Percentiles rank a stretch among this genome's conserved stretches.
phyloP scores from a whole-genome alignment of 2,113 vertebrate species.

The Rousettus leschenaultii region DNA sequence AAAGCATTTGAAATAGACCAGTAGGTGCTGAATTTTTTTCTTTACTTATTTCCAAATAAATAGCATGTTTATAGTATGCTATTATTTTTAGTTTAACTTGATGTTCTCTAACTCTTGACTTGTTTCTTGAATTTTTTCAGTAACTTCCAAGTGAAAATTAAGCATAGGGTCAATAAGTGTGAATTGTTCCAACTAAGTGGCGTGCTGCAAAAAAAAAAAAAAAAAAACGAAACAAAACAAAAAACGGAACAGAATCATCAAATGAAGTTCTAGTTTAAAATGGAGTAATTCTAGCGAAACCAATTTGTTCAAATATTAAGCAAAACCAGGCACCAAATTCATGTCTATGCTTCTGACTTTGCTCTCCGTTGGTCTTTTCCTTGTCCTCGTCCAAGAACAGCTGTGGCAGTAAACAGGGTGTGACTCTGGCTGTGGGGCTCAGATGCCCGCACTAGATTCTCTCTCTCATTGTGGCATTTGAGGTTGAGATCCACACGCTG shows the following conservation, averaged over 20 bases:
- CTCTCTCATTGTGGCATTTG: slow-evolving; percentile 72
- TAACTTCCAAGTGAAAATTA: neutral
- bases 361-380: slow-evolving; percentile 37
- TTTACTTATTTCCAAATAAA: slow-evolving; percentile 29
- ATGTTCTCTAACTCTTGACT: slow-evolving; percentile 21
- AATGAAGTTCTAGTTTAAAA: neutral
- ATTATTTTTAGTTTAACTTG: neutral
- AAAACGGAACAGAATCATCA: neutral
- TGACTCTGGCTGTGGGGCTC: slow-evolving; percentile 70
- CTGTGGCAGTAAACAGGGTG: slow-evolving; percentile 77
- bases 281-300: slow-evolving; percentile 1
- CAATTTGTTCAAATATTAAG: neutral
- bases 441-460: slow-evolving; percentile 74
- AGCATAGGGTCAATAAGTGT: neutral
- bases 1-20: neutral
- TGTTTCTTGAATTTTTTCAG: slow-evolving; percentile 18
- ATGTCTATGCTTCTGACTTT: neutral
- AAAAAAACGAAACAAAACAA: too few relatives aligned
- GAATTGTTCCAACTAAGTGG: neutral
- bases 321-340: neutral
- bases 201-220: neutral
- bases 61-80: neutral
- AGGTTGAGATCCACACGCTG: slow-evolving; percentile 54
- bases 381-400: slow-evolving; percentile 67
- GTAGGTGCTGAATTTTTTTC: neutral